Evolutionary conservation across 2,797 vertebrate species (phyloP).

Genomic region (Falco novaeseelandiae): DNA sequence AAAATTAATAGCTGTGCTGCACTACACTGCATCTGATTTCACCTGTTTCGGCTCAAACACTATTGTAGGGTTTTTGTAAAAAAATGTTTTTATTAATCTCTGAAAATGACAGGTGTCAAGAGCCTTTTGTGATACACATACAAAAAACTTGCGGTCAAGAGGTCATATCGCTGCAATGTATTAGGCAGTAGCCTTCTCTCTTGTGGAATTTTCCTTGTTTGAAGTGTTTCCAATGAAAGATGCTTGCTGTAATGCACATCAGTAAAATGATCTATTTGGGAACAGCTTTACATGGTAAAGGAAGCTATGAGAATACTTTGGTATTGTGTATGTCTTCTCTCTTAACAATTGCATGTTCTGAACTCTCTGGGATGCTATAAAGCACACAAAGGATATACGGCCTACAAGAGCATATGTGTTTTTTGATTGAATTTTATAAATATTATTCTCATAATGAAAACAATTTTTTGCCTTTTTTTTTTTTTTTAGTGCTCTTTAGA

Average conservation of each 20-base stretch:
- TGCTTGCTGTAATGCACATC: constrained; percentile 68
- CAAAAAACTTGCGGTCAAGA: constrained; percentile 68
- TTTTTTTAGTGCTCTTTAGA: not conserved
- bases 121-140: constrained; percentile 70
- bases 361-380: constrained; percentile 7
- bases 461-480: not conserved
- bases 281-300: constrained; percentile 63
- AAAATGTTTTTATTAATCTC: constrained; percentile 72
- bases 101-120: constrained; percentile 75
- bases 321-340: constrained; percentile 5
- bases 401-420: constrained; percentile 2
- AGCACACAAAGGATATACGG: not conserved
- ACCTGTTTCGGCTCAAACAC: constrained; percentile 63
- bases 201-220: constrained; percentile 76
- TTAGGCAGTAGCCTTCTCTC: constrained; percentile 69
- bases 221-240: constrained; percentile 72
- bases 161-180: constrained; percentile 67
- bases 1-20: constrained; percentile 67
- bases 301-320: constrained; percentile 57
- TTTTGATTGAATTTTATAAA: constrained; percentile 23
- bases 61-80: not conserved
- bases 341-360: not conserved
- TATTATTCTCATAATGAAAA: not conserved
- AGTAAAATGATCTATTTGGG: constrained; percentile 70
- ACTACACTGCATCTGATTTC: constrained; percentile 78